Base-by-base conservation (phyloP, 2,888 invertebrate species). In the Meandrusa payeni region DNA sequence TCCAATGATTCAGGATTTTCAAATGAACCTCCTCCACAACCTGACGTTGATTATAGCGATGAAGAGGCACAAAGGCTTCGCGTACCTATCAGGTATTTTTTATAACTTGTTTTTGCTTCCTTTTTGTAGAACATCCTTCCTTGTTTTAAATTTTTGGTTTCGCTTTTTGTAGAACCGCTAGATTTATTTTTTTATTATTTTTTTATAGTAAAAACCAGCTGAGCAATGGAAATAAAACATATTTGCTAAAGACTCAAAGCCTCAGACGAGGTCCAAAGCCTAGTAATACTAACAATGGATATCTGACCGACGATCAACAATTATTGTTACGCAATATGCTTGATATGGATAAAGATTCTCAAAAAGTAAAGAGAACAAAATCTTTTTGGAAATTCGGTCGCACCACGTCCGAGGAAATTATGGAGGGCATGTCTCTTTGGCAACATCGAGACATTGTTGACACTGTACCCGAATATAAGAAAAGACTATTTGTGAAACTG, bases 1-100 rank as follows among this genome's bases (percentile, higher is more conserved):
- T 95, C 95, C 71, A 96, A 96, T 76, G 96, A 96, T 78, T 96
- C 95, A 57, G 96, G 96, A 7, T 96, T 96, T 76, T 95, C 96
- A 64, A 96, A 96, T 70, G 96, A 96, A 69, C 93, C 94, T 5
- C 95, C 96, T 2, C 93, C 93, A 13, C 95, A 95, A 65, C 96
- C 96, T 11, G 96, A 96, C 77, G 92, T 95, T 46, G 96, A 96
- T 77, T 96, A 96, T 76, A 96, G 95, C 37, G 96, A 96, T 68
- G 96, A 96, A 79, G 96, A 96, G 69, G 93, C 92, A 44, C 90
- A 92, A 56, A 76, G 88, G 50, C 73, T 89, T 63, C 86, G 90
- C 46, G 89, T 90, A 50, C 91, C 92, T 22, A 90, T 91, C 73
- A 91, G 92, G 92, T 92, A 85, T 39, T 33, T 42, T 39, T 51